Conservation (phyloP, 2,113 vertebrate species). For the Collichthys lucidus region DNA sequence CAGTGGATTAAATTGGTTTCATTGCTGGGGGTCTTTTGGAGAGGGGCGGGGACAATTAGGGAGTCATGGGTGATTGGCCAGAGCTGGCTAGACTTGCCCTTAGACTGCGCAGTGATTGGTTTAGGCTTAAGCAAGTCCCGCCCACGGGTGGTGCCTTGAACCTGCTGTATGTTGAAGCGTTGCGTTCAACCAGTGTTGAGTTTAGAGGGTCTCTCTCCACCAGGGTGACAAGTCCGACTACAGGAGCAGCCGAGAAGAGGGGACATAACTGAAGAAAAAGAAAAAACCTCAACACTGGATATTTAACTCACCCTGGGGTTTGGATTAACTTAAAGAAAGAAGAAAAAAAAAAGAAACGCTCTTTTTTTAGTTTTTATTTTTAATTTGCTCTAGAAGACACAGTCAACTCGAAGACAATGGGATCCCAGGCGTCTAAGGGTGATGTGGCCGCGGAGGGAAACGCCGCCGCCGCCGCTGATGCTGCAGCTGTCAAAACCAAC, state of each 20-base stretch:
- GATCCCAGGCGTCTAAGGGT: slow-evolving; percentile 93
- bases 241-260: neutral
- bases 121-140: slow-evolving; percentile 26
- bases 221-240: slow-evolving; percentile 53
- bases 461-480: slow-evolving; percentile 82
- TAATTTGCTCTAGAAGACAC: slow-evolving; percentile 72
- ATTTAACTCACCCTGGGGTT: slow-evolving; percentile 65
- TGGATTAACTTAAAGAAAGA: slow-evolving; percentile 79
- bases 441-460: slow-evolving; percentile 86
- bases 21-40: slow-evolving; percentile 32
- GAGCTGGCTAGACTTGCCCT: neutral
- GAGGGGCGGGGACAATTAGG: slow-evolving; percentile 48
- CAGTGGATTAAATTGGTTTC: slow-evolving; percentile 18
- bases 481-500: slow-evolving; percentile 89
- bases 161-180: slow-evolving; percentile 79
- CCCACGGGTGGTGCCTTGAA: slow-evolving; percentile 73
- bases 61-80: slow-evolving; percentile 69
- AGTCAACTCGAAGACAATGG: slow-evolving; percentile 83
- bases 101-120: slow-evolving; percentile 69
- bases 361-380: slow-evolving; percentile 80
- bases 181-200: slow-evolving; percentile 67
- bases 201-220: slow-evolving; percentile 77
- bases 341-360: neutral
- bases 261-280: slow-evolving; percentile 21
- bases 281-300: slow-evolving; percentile 61